phyloP scores from a whole-genome alignment of 2,797 vertebrate species.

The Myotis myotis region DNA sequence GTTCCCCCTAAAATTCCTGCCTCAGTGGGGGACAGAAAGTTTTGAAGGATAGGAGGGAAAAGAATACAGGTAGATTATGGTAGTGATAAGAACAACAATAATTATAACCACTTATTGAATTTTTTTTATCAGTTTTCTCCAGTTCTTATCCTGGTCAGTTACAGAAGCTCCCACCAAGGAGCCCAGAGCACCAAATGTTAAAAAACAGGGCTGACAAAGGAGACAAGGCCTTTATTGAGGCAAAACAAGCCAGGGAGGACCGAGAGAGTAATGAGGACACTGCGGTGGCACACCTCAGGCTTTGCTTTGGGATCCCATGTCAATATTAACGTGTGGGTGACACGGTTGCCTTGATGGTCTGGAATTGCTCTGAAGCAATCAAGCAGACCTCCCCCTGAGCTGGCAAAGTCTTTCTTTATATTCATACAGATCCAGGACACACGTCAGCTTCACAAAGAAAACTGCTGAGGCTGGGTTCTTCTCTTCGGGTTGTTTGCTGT shows the following conservation, averaged over 20 bases:
- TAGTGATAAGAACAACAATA: neutral
- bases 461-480: neutral
- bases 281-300: neutral
- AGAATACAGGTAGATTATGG: neutral
- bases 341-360: neutral
- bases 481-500: neutral
- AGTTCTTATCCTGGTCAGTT: neutral
- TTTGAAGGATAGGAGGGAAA: neutral
- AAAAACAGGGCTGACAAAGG: neutral
- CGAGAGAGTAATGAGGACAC: neutral
- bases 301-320: neutral
- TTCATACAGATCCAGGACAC: neutral
- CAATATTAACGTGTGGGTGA: neutral
- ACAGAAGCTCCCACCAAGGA: neutral
- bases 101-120: neutral
- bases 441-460: neutral
- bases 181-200: neutral
- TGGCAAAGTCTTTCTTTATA: neutral
- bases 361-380: constrained; percentile 26
- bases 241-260: constrained; percentile 8
- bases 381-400: neutral
- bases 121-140: constrained; percentile 35
- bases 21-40: neutral
- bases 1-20: too few species aligned
- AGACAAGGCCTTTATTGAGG: neutral